Percentiles rank a stretch among this genome's conserved stretches.
phyloP scores from a whole-genome alignment of 2,888 invertebrate species.

The Diarsia rubi region DNA sequence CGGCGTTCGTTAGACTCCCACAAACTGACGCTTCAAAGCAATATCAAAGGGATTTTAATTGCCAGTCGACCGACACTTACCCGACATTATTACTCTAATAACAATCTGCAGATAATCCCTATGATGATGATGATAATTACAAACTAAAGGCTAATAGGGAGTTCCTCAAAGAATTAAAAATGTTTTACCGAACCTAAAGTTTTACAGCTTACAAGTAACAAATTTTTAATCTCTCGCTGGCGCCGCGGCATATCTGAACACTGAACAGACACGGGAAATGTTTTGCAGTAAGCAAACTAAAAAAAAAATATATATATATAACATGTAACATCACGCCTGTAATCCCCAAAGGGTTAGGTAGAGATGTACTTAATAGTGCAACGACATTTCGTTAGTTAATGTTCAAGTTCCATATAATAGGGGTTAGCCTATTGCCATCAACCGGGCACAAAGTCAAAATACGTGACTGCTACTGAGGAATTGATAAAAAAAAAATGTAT shows the following conservation, averaged over 20 bases:
- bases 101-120: slow-evolving; percentile 70
- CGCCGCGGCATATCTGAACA: slow-evolving; percentile 2
- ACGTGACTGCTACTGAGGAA: too few species aligned
- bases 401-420: too few species aligned
- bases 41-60: slow-evolving; percentile 86
- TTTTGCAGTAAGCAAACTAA: slow-evolving; percentile 29
- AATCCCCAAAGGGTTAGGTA: too few species aligned
- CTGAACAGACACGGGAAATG: slow-evolving; percentile 19
- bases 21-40: slow-evolving; percentile 80
- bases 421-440: too few species aligned
- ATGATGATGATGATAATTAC: slow-evolving; percentile 71
- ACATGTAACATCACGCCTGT: too few species aligned
- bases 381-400: too few species aligned
- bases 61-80: slow-evolving; percentile 77
- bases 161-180: slow-evolving; percentile 41
- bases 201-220: slow-evolving; percentile 36
- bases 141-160: slow-evolving; percentile 63
- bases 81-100: slow-evolving; percentile 75
- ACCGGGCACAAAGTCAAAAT: too few species aligned
- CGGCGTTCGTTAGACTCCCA: slow-evolving; percentile 78
- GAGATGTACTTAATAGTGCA: too few species aligned
- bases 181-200: slow-evolving; percentile 23
- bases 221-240: slow-evolving; percentile 31
- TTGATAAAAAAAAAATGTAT: background rate
- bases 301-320: too few species aligned